These are phyloP conservation scores for Notolepis coatsorum DNA, from an alignment of 2,797 vertebrate genomes.

Conservation along the genomic window DNA sequence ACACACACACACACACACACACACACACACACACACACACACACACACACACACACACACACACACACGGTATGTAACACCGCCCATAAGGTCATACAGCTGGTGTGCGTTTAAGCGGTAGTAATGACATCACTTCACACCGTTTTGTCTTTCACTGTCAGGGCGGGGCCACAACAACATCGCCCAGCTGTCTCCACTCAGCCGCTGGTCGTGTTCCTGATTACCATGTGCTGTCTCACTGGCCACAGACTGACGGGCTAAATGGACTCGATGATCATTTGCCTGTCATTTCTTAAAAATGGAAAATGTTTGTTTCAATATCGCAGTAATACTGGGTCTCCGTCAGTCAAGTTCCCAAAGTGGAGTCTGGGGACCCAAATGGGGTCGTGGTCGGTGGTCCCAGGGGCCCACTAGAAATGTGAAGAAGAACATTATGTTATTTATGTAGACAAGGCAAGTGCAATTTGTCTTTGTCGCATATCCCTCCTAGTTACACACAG, in stretches of 20 bases:
- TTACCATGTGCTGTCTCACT: neutral
- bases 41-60: conserved; percentile 7
- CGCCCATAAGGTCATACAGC: conserved; percentile 68
- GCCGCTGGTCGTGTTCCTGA: conserved; percentile 26
- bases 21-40: conserved; percentile 6
- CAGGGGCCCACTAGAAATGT: no score
- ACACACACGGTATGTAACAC: conserved; percentile 38
- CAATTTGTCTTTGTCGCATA: no score
- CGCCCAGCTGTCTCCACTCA: conserved; percentile 59
- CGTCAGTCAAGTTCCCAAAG: no score
- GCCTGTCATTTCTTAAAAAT: neutral
- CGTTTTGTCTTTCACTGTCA: conserved; percentile 62
- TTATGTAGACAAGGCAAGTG: no score
- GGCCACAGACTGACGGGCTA: neutral
- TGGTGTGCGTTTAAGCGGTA: conserved; percentile 74
- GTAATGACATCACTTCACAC: conserved; percentile 75
- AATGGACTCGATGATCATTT: neutral
- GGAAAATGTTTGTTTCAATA: neutral
- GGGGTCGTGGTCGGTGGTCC: no score
- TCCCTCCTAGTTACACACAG: no score
- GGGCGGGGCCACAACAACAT: conserved; percentile 68
- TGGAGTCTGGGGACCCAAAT: no score
- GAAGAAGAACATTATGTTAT: no score
- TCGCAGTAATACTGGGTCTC: no score
- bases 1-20: conserved; percentile 7